Percentiles rank a stretch among this genome's conserved stretches.
Evolutionary conservation across 37 sponge, comb jelly and placozoan genomes (phyloP).

Genomic region (Theonella swinhoei): DNA sequence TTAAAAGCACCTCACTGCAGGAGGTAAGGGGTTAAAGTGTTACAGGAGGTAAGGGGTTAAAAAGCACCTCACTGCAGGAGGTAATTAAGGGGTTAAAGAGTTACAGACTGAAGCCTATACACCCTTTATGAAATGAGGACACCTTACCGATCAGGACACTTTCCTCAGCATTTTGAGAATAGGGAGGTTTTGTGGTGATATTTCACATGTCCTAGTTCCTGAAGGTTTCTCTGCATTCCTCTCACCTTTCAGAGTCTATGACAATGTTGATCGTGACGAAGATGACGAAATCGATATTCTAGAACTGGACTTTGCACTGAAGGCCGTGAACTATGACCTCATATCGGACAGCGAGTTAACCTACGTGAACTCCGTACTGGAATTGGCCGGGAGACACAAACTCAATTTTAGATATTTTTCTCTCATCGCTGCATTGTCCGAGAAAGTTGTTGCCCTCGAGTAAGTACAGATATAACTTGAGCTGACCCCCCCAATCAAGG

Average conservation of each 20-base stretch:
- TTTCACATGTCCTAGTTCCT: too few species aligned
- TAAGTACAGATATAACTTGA: constrained; percentile 35
- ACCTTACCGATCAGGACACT: too few species aligned
- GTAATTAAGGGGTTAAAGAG: too few species aligned
- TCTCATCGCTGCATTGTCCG: constrained; percentile 88
- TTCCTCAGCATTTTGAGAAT: too few species aligned
- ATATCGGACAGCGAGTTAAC: constrained; percentile 81
- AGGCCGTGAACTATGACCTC: constrained; percentile 87
- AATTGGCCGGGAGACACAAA: constrained; percentile 76
- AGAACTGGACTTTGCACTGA: constrained; percentile 90
- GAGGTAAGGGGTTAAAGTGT: too few species aligned
- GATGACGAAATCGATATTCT: constrained; percentile 81
- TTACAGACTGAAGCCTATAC: too few species aligned
- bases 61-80: constrained; percentile 50
- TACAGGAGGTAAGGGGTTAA: too few species aligned
- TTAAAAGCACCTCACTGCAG: constrained; percentile 53
- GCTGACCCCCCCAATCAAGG: too few species aligned
- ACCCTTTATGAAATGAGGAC: too few species aligned
- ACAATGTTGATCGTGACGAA: constrained; percentile 84
- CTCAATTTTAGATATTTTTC: constrained; percentile 86
- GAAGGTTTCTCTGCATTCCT: background rate
- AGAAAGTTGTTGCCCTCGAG: constrained; percentile 91
- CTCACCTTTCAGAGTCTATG: constrained; percentile 41
- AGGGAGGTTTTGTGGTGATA: too few species aligned
- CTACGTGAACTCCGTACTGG: constrained; percentile 82